phyloP scores from a whole-genome alignment of 2,113 vertebrate genomes.

The Salvator merianae region DNA sequence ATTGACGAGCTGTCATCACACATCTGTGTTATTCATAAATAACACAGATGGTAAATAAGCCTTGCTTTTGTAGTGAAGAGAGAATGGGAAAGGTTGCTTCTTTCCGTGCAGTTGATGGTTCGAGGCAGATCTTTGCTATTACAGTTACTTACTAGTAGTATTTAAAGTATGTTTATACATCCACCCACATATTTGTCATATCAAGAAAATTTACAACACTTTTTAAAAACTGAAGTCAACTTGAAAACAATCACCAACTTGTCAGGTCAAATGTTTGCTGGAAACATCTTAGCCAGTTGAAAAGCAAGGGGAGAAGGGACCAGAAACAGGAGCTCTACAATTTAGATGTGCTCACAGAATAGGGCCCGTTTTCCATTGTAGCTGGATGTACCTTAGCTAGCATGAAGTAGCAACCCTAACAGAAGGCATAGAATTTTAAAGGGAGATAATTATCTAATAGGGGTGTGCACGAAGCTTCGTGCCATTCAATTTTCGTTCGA shows the following conservation, averaged over 20 bases:
- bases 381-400: background rate
- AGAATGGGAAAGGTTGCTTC: no score
- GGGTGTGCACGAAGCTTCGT: no score
- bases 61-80: no score
- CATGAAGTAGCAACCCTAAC: no score
- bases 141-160: background rate
- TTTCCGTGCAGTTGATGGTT: background rate
- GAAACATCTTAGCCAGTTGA: background rate
- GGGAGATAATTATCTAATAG: no score
- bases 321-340: background rate
- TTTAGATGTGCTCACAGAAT: background rate
- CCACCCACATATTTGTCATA: no score
- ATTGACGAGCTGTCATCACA: background rate
- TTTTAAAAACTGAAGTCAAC: background rate
- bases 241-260: background rate
- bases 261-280: background rate
- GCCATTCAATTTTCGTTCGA: no score
- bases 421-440: no score
- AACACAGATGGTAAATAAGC: background rate
- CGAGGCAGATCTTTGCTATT: background rate
- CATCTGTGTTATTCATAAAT: background rate
- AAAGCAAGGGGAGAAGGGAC: no score
- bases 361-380: background rate
- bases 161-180: no score
- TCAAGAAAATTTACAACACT: background rate